Evolutionary conservation across 2,888 invertebrate species (phyloP), one percentile per base, ranked within the genome.

Genomic region (Icerya purchasi): DNA sequence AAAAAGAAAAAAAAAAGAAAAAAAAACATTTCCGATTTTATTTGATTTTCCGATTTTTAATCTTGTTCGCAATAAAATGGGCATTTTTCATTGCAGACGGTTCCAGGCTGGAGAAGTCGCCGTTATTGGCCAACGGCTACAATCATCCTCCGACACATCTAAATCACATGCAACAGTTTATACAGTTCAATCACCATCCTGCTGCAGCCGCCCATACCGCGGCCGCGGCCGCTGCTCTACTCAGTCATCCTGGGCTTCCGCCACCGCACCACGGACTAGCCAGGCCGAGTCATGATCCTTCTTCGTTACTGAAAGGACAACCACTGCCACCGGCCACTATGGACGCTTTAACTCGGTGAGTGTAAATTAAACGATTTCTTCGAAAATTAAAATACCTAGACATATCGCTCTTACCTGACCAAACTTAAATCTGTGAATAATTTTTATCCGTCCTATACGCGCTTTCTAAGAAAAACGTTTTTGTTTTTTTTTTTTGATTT

Each of bases 81-180:
- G n/a, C n/a, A n/a, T 60, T 57, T 54, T 53, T 56, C 19, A 55
- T 67, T 76, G 56, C 79, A 87, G 88, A 89, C 75, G 83, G 87
- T 74, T 84, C 86, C 57, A 80, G 89, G 66, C 76, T 90, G 80
- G 91, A 92, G 73, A 91, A 92, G 73, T 89, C 90, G 21, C 91
- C 91, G 25, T 77, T 91, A 51, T 77, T 92, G 67, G 89, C 90
- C 62, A 92, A 92, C 71, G 92, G 92, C 64, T 92, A 91, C 78
- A 91, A 90, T 74, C 90, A 90, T 66, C 91, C 90, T 62, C 91
- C 91, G 61, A 86, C 87, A 62, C 84, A 88, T 72, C 80, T 89
- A 67, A 87, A 87, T 70, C 91, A 90, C 69, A 89, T 92, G 87
- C 90, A 70, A 89, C 91, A 76, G 77, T 80, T 72, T 72, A 71